A percentile compares a stretch with the other conserved stretches of the same genome.
phyloP scores from a whole-genome alignment of 2,113 vertebrate species.

The Alaudala cheleensis region DNA sequence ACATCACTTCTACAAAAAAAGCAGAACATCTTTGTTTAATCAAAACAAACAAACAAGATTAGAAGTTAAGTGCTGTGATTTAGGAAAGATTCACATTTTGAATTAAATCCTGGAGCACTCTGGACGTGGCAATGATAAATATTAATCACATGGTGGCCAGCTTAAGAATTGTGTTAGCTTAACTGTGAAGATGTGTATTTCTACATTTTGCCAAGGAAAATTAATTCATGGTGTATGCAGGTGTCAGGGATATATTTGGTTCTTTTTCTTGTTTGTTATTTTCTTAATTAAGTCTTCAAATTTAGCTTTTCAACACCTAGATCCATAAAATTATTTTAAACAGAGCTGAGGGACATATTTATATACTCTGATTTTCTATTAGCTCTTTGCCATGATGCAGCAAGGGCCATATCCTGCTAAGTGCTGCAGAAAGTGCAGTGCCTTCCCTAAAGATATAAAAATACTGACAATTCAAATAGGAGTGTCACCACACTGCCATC shows the following conservation, averaged over 20 bases:
- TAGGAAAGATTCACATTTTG: conserved; percentile 62
- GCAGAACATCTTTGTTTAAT: conserved; percentile 77
- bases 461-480: not conserved
- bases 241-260: conserved; percentile 31
- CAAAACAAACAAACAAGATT: conserved; percentile 80
- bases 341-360: conserved; percentile 25
- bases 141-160: conserved; percentile 57
- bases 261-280: conserved; percentile 31
- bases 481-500: not conserved
- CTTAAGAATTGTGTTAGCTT: conserved; percentile 29
- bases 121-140: conserved; percentile 55
- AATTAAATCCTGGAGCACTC: conserved; percentile 51
- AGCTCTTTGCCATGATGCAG: not conserved
- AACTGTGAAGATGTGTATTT: not conserved
- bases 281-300: conserved; percentile 62
- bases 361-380: conserved; percentile 7
- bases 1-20: conserved; percentile 71
- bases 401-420: not conserved
- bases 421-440: not conserved
- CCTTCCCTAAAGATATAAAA: not conserved
- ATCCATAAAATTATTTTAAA: conserved; percentile 54
- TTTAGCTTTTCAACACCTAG: conserved; percentile 59
- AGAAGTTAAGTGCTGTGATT: conserved; percentile 65
- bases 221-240: not conserved
- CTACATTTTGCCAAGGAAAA: conserved; percentile 2